Conservation (phyloP, 2,113 vertebrate species). For the Grammomys surdaster region DNA sequence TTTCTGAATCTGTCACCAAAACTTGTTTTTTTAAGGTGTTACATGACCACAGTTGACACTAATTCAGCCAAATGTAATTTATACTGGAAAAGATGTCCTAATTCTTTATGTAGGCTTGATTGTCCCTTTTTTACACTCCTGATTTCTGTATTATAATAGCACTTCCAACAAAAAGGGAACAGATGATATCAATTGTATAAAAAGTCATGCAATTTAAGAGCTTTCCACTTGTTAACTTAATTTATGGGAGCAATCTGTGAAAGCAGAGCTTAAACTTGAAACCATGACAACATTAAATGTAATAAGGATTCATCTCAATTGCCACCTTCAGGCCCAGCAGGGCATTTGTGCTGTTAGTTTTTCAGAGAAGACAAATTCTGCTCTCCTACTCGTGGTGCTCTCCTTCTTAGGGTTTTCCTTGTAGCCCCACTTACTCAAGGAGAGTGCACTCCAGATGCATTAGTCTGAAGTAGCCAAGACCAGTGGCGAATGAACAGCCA, state of each 20-base stretch:
- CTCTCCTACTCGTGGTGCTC: background rate
- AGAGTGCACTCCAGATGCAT: background rate
- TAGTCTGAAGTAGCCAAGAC: background rate
- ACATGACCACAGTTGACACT: conserved; percentile 66
- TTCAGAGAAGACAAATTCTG: conserved; percentile 42
- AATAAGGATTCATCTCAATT: conserved; percentile 59
- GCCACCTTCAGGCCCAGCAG: conserved; percentile 35
- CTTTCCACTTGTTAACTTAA: conserved; percentile 65
- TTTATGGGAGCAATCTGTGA: conserved; percentile 70
- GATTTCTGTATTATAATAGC: conserved; percentile 56
- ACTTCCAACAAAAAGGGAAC: conserved; percentile 43
- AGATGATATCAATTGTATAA: conserved; percentile 64
- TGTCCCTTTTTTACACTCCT: conserved; percentile 30
- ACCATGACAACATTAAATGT: conserved; percentile 62
- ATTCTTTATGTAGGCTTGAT: conserved; percentile 65
- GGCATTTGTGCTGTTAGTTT: background rate
- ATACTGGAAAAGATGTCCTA: conserved; percentile 61
- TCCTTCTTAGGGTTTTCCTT: background rate
- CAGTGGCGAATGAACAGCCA: conserved; percentile 36
- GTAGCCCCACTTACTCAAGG: background rate
- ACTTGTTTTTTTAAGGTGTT: background rate
- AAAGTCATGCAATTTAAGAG: conserved; percentile 65
- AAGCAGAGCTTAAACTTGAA: conserved; percentile 65
- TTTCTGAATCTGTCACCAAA: conserved; percentile 79
- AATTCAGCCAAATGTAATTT: conserved; percentile 71